Evolutionary conservation across 2,113 vertebrate species (phyloP).

Genomic region (Bambusicola thoracicus): DNA sequence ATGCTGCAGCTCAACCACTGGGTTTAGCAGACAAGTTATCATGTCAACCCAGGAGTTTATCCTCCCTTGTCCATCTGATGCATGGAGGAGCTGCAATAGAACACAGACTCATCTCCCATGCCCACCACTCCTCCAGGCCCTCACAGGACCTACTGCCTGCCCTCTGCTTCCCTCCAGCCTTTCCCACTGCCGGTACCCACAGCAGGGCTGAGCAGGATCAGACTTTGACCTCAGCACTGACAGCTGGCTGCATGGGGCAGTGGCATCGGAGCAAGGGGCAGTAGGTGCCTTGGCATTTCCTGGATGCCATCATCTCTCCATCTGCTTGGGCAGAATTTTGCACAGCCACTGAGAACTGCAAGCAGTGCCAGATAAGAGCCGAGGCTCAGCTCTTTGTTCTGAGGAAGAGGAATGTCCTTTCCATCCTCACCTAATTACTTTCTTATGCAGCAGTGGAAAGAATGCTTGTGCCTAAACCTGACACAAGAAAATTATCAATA

Average conservation of each 20-base stretch:
- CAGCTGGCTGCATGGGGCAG: background rate
- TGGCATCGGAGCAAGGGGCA: background rate
- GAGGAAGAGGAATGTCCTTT: slow-evolving; percentile 55
- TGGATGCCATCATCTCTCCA: background rate
- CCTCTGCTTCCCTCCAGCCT: background rate
- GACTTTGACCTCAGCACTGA: background rate
- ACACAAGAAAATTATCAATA: slow-evolving; percentile 72
- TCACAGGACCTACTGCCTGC: background rate
- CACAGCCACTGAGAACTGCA: background rate
- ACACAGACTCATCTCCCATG: background rate
- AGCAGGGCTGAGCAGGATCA: background rate
- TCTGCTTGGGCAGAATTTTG: background rate
- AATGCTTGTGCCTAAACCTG: slow-evolving; percentile 65
- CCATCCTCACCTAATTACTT: slow-evolving; percentile 70
- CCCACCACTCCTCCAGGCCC: background rate
- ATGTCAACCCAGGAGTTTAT: background rate
- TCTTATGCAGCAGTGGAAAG: slow-evolving; percentile 72
- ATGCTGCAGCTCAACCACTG: background rate
- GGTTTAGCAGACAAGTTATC: background rate
- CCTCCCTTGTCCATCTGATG: background rate
- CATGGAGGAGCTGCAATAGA: background rate
- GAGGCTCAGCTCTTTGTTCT: slow-evolving; percentile 45
- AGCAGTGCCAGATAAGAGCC: slow-evolving; percentile 13
- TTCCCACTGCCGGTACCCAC: background rate
- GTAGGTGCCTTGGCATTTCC: background rate